Base-by-base conservation (phyloP, 2,113 vertebrate genomes). In the Nothocercus nigrocapillus region DNA sequence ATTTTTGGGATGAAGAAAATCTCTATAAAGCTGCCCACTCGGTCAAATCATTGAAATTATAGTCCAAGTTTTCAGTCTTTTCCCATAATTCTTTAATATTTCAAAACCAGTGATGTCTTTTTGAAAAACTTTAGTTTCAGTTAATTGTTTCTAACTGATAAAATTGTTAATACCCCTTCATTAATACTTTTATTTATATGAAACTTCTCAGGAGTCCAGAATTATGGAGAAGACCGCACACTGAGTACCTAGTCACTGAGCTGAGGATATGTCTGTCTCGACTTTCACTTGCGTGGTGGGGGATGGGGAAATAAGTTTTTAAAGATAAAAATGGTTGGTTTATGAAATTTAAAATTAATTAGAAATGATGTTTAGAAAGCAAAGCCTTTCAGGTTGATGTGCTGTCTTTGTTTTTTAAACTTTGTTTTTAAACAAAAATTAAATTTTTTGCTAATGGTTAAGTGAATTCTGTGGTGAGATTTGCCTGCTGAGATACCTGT, bases 1-100 rank as follows among this genome's bases (percentile, higher is more conserved):
- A 82, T 96, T 97, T 78, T 96, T 95, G 96, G 92, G 75, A 64
- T 93, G 89, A 96, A 97, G 76, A 91, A 79, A 64, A 84, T 40
- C 72, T 94, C 78, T 91, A 74, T 91, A 74, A 75, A 82, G 54
- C 68, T 6, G 2, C 42, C 89, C 87, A 76, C 67, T 80, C 45
- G 88, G 89, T 62, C 32, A 94, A 77, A 61, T 34, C 47, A 51
- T 88, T 61, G 68, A 85, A 92, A 85, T 82, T 38, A 92, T 86
- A 89, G 93, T 86, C 64, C 85, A 63, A 66, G 77, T 84, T 66
- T 64, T 28, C 95, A 88, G 78, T 97, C 82, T 90, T 96, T 96
- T 82, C 90, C 92, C 89, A 92, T 93, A 96, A 94, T 84, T 95
- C 75, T 86, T 93, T 87, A 90, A 81, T 94, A 80, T 53, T 49